phyloP scores from a whole-genome alignment of 2,888 invertebrate species.

The Napeogenes inachia region DNA sequence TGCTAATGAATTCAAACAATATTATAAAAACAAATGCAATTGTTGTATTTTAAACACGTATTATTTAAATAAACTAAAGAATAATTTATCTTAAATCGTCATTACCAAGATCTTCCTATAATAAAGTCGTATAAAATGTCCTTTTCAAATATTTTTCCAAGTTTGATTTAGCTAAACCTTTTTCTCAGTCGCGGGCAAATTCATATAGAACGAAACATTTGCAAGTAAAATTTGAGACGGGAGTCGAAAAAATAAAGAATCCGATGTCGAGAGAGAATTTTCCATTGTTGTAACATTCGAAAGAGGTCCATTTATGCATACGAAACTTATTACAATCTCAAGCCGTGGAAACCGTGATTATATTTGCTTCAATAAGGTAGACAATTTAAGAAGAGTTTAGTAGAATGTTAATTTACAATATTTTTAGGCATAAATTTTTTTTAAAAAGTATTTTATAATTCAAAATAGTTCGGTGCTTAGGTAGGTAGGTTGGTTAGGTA shows the following conservation, averaged over 20 bases:
- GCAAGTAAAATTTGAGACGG: conserved; percentile 68
- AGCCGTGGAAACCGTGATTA: conserved; percentile 22
- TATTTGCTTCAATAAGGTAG: conserved; percentile 12
- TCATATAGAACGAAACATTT: conserved; percentile 68
- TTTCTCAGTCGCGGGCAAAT: conserved; percentile 55
- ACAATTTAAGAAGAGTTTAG: not conserved
- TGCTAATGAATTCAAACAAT: too few relatives aligned
- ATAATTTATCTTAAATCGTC: not conserved
- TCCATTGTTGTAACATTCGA: conserved; percentile 61
- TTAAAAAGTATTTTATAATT: too few relatives aligned
- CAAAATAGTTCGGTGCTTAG: too few relatives aligned
- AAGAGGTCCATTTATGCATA: conserved; percentile 69
- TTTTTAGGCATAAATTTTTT: too few relatives aligned
- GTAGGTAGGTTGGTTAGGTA: too few relatives aligned
- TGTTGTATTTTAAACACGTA: too few relatives aligned
- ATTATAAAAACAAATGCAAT: too few relatives aligned
- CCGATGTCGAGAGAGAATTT: conserved; percentile 53
- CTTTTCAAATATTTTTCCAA: conserved; percentile 57
- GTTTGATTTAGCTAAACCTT: conserved; percentile 37
- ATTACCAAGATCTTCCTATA: not conserved
- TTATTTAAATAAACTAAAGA: too few relatives aligned
- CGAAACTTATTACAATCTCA: conserved; percentile 41
- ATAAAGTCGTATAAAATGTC: conserved; percentile 10
- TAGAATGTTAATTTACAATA: not conserved
- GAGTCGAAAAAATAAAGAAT: conserved; percentile 59